Evolutionary conservation across 2,113 vertebrate genomes (phyloP).

Genomic region (Podarcis muralis): DNA sequence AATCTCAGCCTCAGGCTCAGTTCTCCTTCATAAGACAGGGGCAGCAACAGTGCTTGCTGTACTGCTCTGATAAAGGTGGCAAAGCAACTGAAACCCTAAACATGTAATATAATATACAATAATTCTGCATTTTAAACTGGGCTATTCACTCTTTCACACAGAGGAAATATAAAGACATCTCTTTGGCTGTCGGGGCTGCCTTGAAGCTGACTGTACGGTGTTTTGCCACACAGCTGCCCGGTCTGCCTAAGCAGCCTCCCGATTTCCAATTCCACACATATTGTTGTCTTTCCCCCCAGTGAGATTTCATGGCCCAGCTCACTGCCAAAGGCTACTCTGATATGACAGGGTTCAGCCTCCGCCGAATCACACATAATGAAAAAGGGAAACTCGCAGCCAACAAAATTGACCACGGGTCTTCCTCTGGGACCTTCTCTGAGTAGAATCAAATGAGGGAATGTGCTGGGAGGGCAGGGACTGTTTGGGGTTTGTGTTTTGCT

Average conservation of each 20-base stretch:
- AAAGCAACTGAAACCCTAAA: neutral
- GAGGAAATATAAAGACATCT: neutral
- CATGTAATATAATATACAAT: neutral
- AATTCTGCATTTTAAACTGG: neutral
- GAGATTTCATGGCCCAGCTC: neutral
- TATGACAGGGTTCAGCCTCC: neutral
- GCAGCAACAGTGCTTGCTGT: neutral
- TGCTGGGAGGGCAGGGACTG: too few relatives aligned
- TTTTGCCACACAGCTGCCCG: neutral
- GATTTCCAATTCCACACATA: neutral
- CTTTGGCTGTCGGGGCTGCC: neutral
- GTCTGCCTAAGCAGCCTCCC: neutral
- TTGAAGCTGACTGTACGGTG: neutral
- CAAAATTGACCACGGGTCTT: neutral
- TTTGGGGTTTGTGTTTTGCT: neutral
- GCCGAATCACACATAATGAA: neutral
- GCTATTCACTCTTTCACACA: neutral
- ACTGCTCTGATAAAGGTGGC: neutral
- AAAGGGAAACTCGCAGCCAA: neutral
- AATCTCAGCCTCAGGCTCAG: neutral
- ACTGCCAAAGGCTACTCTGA: conserved; percentile 6
- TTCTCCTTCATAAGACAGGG: neutral
- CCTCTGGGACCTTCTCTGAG: neutral
- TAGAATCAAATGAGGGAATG: neutral
- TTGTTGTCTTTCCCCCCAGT: neutral